A percentile compares a stretch with the other conserved stretches of the same genome.
These are phyloP conservation scores for Vidua macroura DNA, from an alignment of 2,113 vertebrate species.

Conservation along the genomic window DNA sequence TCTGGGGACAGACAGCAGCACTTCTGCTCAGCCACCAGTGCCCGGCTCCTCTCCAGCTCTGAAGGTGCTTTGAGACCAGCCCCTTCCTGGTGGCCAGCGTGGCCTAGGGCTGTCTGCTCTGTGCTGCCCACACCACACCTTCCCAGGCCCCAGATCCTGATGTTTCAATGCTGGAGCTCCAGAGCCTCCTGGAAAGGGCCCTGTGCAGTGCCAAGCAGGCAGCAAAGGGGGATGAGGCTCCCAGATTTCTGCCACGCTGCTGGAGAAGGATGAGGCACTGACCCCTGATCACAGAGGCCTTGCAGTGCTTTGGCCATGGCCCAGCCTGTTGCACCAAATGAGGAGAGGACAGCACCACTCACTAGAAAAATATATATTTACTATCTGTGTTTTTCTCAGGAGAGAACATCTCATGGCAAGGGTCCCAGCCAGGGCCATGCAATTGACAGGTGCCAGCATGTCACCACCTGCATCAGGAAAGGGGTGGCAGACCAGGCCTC, in stretches of 20 bases:
- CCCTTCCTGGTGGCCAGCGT: neutral
- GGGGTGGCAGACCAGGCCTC: neutral
- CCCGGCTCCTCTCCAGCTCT: neutral
- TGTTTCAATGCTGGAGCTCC: neutral
- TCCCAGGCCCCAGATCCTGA: neutral
- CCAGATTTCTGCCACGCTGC: neutral
- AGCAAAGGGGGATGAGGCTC: neutral
- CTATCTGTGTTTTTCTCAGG: neutral
- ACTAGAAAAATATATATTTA: slow-evolving; percentile 56
- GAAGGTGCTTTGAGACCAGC: neutral
- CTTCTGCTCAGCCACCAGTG: neutral
- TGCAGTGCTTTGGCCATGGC: neutral
- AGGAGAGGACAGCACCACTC: neutral
- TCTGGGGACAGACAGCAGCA: neutral
- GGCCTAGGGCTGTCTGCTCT: neutral
- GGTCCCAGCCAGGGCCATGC: neutral
- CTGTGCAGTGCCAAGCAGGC: neutral
- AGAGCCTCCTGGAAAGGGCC: neutral
- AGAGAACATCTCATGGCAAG: neutral
- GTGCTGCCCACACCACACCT: neutral
- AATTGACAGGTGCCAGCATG: neutral
- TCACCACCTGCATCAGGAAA: neutral
- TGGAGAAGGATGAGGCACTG: neutral
- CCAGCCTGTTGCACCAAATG: neutral
- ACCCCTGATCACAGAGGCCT: neutral